Conservation (phyloP, 1,140 invertebrate genomes). For the Drosophila ironensis region DNA sequence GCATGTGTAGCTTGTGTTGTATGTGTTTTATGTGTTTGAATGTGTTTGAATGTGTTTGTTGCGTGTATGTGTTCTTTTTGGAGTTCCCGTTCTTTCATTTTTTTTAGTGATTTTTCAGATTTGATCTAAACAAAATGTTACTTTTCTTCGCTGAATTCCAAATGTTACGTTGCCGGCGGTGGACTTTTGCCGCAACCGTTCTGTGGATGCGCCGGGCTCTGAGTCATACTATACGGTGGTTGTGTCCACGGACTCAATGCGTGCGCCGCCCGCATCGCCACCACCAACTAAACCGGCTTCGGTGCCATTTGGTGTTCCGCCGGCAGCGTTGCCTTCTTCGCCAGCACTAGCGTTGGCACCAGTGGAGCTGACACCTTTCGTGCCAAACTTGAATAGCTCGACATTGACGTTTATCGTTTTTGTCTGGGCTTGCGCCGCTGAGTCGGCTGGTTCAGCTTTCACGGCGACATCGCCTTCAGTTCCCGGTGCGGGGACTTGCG, state of each 20-base stretch:
- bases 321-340: conserved; percentile 39
- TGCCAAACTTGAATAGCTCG: conserved; percentile 67
- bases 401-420: conserved; percentile 75
- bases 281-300: conserved; percentile 27
- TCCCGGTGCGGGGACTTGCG: conserved; percentile 30
- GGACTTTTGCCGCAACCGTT: conserved; percentile 72
- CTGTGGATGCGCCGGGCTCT: conserved; percentile 57
- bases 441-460: conserved; percentile 43
- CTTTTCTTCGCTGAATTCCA: conserved; percentile 76
- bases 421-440: conserved; percentile 53
- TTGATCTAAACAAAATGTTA: conserved; percentile 75
- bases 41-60: conserved; percentile 36
- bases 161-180: conserved; percentile 57
- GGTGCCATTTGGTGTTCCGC: conserved; percentile 45
- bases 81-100: conserved; percentile 56
- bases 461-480: conserved; percentile 41
- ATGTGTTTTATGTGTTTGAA: conserved; percentile 23
- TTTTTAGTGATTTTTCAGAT: conserved; percentile 56
- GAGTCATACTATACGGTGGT: conserved; percentile 81
- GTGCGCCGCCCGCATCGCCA: conserved; percentile 52
- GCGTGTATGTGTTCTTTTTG: conserved; percentile 34
- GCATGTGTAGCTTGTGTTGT: conserved; percentile 33
- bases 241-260: conserved; percentile 79
- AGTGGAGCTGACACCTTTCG: conserved; percentile 35
- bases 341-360: conserved; percentile 40